phyloP scores from a whole-genome alignment of 2,113 vertebrate species.

The Aegypius monachus region DNA sequence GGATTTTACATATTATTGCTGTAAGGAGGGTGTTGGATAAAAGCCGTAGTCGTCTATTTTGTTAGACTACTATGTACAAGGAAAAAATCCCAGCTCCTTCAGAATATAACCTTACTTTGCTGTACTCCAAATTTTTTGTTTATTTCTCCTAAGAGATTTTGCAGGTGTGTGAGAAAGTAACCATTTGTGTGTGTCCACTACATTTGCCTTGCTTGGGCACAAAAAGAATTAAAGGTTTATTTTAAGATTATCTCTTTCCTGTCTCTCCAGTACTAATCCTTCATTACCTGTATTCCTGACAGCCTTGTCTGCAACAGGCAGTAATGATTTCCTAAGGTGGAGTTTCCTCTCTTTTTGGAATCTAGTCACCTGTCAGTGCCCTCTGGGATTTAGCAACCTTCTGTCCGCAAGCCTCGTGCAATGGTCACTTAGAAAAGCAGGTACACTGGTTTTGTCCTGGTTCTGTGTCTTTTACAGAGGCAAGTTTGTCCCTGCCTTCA shows the following conservation, averaged over 20 bases:
- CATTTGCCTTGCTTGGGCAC: background rate
- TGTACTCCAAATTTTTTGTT: background rate
- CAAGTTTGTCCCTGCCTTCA: background rate
- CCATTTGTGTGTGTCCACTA: background rate
- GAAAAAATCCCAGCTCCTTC: background rate
- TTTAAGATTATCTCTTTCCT: background rate
- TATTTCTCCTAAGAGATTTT: slow-evolving; percentile 12
- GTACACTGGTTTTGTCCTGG: background rate
- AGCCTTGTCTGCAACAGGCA: background rate
- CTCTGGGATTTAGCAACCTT: background rate
- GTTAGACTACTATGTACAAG: background rate
- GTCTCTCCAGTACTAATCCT: background rate
- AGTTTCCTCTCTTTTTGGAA: slow-evolving; percentile 4
- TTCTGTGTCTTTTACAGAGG: background rate
- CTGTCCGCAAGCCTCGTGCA: background rate
- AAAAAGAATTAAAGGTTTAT: background rate
- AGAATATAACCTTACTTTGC: slow-evolving; percentile 17
- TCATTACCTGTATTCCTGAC: slow-evolving; percentile 2
- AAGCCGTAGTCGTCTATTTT: background rate
- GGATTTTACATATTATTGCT: background rate
- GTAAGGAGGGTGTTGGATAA: background rate
- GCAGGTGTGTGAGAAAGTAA: slow-evolving; percentile 30
- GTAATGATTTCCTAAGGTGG: slow-evolving; percentile 13
- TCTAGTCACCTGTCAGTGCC: slow-evolving; percentile 12
- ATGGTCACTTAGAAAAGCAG: background rate